Evolutionary conservation across 1,140 invertebrate species (phyloP), one percentile per base, ranked within the genome.

Genomic region (Drepana arcuata): DNA sequence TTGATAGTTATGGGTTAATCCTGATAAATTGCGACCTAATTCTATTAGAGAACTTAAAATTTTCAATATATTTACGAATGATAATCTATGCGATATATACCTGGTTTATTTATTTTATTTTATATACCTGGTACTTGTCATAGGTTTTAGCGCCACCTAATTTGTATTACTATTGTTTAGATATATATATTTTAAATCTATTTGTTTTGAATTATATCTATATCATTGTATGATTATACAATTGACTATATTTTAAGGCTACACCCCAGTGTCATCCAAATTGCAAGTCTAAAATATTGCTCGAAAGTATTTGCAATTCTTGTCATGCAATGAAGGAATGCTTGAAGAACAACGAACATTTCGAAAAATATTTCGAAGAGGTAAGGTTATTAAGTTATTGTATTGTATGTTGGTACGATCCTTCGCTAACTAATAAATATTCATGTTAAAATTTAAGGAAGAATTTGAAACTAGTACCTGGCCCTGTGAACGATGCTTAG

Each of bases 401-500:
- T 21, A 21, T 9, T 21, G 4, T 5, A 4, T 21, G 4, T 21
- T 21, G 9, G 4, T 21, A 21, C 18, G 18, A 21, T 21, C 4
- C 18, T 21, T n/a, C 4, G 18, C 9, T 21, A 5, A 10, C 24
- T 26, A 26, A 6, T 6, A 26, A 10, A 16, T 34, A 34, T 34
- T 13, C 31, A 32, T 32, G 12, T 42, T 13, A 30, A 21, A 10
- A 30, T 57, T 46, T 29, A 25, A 82, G 78, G 72, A 82, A 44
- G 73, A 79, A 39, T 47, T 79, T 26, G 63, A 82, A 59, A 78
- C 78, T 2, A 57, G 58, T 11, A 54, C 69, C 37, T 82, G 78
- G 78, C 78, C 78, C 5, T 82, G 74, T 39, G 73, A 79, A 28
- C 50, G 53, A 58, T 82, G 74, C 41, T 47, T 79, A 16, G 67